Percentiles rank a stretch among this genome's conserved stretches.
phyloP scores from a whole-genome alignment of 2,888 invertebrate genomes.

The Troides helena region DNA sequence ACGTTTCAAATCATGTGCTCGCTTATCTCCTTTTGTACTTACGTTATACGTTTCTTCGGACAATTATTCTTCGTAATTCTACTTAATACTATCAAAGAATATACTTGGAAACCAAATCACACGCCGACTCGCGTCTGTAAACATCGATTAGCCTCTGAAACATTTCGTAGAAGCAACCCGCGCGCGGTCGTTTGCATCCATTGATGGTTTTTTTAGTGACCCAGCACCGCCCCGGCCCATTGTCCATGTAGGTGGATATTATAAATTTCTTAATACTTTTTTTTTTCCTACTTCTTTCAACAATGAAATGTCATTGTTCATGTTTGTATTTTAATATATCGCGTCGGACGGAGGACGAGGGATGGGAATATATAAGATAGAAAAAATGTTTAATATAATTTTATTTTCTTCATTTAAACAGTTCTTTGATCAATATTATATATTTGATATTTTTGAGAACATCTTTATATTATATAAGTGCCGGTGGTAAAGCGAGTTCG shows the following conservation, averaged over 20 bases:
- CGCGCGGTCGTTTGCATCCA: conserved; percentile 52
- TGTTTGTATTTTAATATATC: conserved; percentile 75
- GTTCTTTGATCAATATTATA: too few relatives aligned
- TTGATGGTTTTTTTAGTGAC: conserved; percentile 58
- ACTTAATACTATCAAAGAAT: too few relatives aligned
- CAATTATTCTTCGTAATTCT: too few relatives aligned
- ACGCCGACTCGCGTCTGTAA: conserved; percentile 44
- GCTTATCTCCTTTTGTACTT: too few relatives aligned
- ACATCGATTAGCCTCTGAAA: conserved; percentile 37
- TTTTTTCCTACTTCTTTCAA: conserved; percentile 52
- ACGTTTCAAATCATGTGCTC: too few relatives aligned
- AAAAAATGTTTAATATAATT: too few relatives aligned
- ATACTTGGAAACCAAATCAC: conserved; percentile 16
- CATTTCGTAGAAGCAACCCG: conserved; percentile 48
- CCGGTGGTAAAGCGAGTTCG: too few relatives aligned
- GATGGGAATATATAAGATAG: conserved; percentile 5
- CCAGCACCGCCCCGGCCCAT: conserved; percentile 53
- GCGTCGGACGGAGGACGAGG: conserved; percentile 43
- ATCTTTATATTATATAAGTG: too few relatives aligned
- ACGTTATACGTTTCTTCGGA: too few relatives aligned
- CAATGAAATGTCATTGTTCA: conserved; percentile 71
- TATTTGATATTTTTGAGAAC: too few relatives aligned
- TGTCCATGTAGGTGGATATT: conserved; percentile 55
- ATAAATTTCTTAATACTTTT: conserved; percentile 61
- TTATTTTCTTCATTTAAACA: too few relatives aligned